phyloP scores from a whole-genome alignment of 1,140 invertebrate species.

The Diploscapter pachys region DNA sequence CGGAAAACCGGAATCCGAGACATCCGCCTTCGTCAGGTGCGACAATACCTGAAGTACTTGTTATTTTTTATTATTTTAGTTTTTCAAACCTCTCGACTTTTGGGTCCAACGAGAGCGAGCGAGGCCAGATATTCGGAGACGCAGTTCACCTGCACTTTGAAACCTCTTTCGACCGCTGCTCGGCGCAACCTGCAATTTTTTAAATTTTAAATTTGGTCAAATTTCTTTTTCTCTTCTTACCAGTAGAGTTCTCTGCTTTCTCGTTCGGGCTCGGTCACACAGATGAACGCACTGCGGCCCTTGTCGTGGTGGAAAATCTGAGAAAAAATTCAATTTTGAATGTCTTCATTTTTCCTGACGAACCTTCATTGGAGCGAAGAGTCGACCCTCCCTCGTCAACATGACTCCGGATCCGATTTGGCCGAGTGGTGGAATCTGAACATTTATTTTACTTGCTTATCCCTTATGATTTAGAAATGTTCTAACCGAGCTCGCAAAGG shows the following conservation, averaged over 20 bases:
- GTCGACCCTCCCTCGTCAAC: conserved; percentile 37
- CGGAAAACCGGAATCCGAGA: conserved; percentile 37
- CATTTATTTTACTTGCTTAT: background rate
- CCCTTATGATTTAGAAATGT: background rate
- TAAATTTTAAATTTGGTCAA: too few relatives aligned
- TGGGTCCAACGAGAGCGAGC: conserved; percentile 40
- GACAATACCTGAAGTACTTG: conserved; percentile 27
- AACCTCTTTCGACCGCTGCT: conserved; percentile 22
- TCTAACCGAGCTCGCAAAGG: conserved; percentile 28
- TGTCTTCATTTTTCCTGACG: too few relatives aligned
- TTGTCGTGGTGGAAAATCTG: conserved; percentile 37
- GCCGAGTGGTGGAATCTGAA: conserved; percentile 31
- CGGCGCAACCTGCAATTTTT: conserved; percentile 7
- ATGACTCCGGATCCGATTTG: conserved; percentile 39
- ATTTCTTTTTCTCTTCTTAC: background rate
- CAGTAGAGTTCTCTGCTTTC: conserved; percentile 36
- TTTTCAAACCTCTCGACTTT: conserved; percentile 34
- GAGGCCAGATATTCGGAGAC: conserved; percentile 44
- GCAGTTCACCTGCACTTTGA: conserved; percentile 31
- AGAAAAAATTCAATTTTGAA: too few relatives aligned
- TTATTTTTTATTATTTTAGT: background rate
- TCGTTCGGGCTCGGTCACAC: conserved; percentile 38
- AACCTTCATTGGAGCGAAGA: conserved; percentile 38
- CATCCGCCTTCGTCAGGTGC: conserved; percentile 39
- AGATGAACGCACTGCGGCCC: conserved; percentile 31